These are phyloP conservation scores for Baronia brevicornis DNA, from an alignment of 2,888 invertebrate genomes.

Conservation along the genomic window DNA sequence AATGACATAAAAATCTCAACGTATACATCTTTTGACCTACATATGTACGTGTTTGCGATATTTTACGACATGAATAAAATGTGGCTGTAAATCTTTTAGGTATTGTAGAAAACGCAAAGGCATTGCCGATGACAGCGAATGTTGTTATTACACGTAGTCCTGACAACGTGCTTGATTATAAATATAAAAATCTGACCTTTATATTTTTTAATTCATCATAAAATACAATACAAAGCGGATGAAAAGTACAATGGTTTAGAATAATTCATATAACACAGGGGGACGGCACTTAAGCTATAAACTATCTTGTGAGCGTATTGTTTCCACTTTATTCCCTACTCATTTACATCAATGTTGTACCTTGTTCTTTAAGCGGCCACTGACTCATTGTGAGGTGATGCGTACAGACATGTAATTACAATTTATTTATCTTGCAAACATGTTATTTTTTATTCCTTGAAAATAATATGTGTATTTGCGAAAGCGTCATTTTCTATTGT, in stretches of 20 bases:
- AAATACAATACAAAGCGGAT: constrained; percentile 26
- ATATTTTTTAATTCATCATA: constrained; percentile 20
- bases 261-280: constrained; percentile 28
- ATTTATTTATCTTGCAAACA: too few species aligned
- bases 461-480: too few species aligned
- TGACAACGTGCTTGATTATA: constrained; percentile 4
- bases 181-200: constrained; percentile 10
- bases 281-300: constrained; percentile 26
- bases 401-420: constrained; percentile 11
- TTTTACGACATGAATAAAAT: too few species aligned
- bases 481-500: too few species aligned
- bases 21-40: too few species aligned
- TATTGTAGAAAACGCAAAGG: not conserved
- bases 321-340: constrained; percentile 33
- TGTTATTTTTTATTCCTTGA: too few species aligned
- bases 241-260: constrained; percentile 28
- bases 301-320: constrained; percentile 39
- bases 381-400: constrained; percentile 26
- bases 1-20: too few species aligned
- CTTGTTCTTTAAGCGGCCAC: constrained; percentile 18
- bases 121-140: not conserved
- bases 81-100: too few species aligned
- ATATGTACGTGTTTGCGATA: too few species aligned
- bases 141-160: constrained; percentile 3
- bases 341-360: constrained; percentile 28